phyloP scores from a whole-genome alignment of 2,797 vertebrate genomes.

The Gorsachius magnificus region DNA sequence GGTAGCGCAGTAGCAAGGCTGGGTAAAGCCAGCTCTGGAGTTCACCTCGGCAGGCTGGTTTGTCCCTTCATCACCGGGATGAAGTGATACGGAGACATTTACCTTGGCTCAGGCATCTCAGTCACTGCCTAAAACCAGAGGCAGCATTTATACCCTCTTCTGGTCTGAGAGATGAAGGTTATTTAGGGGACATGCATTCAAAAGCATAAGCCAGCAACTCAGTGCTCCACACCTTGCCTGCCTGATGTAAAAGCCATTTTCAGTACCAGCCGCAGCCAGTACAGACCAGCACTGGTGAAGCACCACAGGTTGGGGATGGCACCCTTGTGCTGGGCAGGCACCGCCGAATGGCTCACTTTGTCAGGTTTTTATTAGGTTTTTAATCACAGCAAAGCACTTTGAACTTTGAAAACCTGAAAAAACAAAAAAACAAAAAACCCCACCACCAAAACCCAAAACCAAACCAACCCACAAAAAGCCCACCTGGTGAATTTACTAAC shows the following conservation, averaged over 20 bases:
- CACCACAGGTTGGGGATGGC: not conserved
- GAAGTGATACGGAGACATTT: not conserved
- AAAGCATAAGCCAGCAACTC: not conserved
- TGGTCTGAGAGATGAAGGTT: not conserved
- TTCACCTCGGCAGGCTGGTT: not conserved
- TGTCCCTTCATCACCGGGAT: not conserved
- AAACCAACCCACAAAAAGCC: too few species aligned
- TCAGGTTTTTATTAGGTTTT: not conserved
- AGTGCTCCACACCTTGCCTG: not conserved
- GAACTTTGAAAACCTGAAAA: not conserved
- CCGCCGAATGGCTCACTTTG: not conserved
- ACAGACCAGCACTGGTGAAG: not conserved
- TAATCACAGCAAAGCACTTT: not conserved
- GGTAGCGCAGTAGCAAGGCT: not conserved
- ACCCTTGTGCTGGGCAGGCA: not conserved
- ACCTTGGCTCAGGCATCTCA: not conserved
- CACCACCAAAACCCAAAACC: too few species aligned
- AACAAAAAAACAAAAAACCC: not conserved
- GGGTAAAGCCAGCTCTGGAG: not conserved
- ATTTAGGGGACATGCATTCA: fast-evolving
- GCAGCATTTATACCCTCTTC: not conserved
- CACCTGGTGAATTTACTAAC: not conserved
- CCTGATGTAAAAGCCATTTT: not conserved
- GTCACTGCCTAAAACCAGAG: not conserved
- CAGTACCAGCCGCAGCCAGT: fast-evolving